A percentile compares a stretch with the other conserved stretches of the same genome.
These are phyloP conservation scores for Tipula lateralis DNA, from an alignment of 2,888 invertebrate genomes.

Conservation along the genomic window DNA sequence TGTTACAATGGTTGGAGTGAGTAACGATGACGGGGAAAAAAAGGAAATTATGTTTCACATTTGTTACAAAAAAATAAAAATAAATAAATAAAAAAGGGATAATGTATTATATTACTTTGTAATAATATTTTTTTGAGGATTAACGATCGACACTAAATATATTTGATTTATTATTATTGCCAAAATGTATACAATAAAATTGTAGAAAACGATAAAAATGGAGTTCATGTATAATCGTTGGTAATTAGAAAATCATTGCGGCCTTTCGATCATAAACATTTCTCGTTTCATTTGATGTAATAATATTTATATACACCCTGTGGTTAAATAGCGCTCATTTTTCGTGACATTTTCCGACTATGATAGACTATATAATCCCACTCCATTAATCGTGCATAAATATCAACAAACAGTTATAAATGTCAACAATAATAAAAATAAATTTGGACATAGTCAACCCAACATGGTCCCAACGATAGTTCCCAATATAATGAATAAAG, in stretches of 20 bases:
- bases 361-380: too few species aligned
- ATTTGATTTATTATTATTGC: conserved; percentile 19
- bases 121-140: neutral
- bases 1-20: neutral
- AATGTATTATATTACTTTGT: neutral
- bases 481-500: too few species aligned
- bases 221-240: neutral
- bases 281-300: neutral
- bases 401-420: too few species aligned
- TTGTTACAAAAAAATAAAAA: neutral
- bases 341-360: too few species aligned
- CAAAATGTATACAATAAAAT: neutral
- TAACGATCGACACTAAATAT: conserved; percentile 11
- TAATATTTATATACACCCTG: too few species aligned
- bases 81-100: neutral
- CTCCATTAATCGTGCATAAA: too few species aligned
- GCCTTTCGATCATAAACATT: neutral
- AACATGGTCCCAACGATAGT: too few species aligned
- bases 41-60: neutral
- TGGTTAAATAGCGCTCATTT: too few species aligned
- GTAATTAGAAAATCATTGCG: neutral
- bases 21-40: neutral
- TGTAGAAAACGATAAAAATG: neutral
- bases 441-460: too few species aligned
- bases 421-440: too few species aligned